These are phyloP conservation scores for Muricea muricata DNA, from an alignment of 92 coral and sea anemone genomes.

Conservation along the genomic window DNA sequence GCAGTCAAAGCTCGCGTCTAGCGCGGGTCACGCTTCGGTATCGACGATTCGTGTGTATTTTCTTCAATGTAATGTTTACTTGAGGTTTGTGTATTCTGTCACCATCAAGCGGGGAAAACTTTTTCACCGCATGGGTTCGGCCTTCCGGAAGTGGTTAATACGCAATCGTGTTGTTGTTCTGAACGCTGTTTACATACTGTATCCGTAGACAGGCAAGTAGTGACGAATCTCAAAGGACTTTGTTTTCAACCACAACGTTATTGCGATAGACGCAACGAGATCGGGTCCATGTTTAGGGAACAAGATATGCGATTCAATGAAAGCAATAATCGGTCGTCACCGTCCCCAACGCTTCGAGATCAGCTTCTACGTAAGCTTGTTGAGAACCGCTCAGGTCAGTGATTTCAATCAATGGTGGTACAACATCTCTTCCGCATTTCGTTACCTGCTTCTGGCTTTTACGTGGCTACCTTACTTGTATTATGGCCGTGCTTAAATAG, in stretches of 20 bases:
- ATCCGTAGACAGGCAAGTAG: conserved; percentile 10
- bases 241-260: conserved; percentile 68
- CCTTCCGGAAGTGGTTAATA: conserved; percentile 46
- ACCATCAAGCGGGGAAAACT: conserved; percentile 4
- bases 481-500: not conserved
- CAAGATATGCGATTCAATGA: conserved; percentile 43
- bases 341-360: conserved; percentile 45
- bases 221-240: conserved; percentile 15
- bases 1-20: not conserved
- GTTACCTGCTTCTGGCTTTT: not conserved
- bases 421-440: not conserved
- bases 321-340: conserved; percentile 10
- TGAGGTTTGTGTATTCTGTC: not conserved
- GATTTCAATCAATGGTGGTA: conserved; percentile 15
- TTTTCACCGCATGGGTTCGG: conserved; percentile 32
- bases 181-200: conserved; percentile 31
- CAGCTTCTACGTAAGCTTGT: conserved; percentile 49
- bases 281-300: conserved; percentile 57
- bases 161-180: conserved; percentile 28
- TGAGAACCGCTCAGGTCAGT: conserved; percentile 53
- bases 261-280: conserved; percentile 76
- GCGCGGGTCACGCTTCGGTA: not conserved
- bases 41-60: not conserved
- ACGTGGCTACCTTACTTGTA: not conserved
- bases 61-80: not conserved